Evolutionary conservation across 1,140 invertebrate species (phyloP).

Genomic region (Dreissena rostriformis): DNA sequence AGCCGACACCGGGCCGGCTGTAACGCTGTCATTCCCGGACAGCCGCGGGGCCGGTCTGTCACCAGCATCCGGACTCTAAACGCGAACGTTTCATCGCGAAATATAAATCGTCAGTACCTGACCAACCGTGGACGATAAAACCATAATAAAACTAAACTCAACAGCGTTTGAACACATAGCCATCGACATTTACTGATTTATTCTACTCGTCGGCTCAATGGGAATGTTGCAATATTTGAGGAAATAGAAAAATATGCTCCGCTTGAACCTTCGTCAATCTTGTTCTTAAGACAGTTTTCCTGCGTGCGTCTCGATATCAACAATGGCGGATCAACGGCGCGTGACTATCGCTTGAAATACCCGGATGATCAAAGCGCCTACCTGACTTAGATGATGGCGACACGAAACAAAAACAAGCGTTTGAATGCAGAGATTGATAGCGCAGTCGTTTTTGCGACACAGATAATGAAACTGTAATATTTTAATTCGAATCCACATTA

Average conservation of each 20-base stretch:
- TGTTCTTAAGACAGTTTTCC: conserved; percentile 52
- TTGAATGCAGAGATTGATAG: background rate
- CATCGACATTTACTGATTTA: conserved; percentile 51
- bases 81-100: too few relatives aligned
- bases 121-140: conserved; percentile 40
- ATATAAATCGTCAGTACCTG: background rate
- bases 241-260: conserved; percentile 45
- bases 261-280: conserved; percentile 34
- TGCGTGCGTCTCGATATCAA: conserved; percentile 11
- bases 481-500: background rate
- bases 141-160: conserved; percentile 32
- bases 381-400: background rate
- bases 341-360: conserved; percentile 28
- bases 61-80: too few relatives aligned
- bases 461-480: background rate
- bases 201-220: conserved; percentile 25
- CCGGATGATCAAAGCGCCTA: conserved; percentile 26
- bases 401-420: background rate
- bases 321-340: conserved; percentile 28
- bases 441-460: background rate
- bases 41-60: too few relatives aligned
- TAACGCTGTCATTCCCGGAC: too few relatives aligned
- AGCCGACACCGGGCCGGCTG: too few relatives aligned
- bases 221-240: conserved; percentile 41
- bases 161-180: conserved; percentile 38